Conservation (phyloP, 2,113 vertebrate genomes). For the Falco punctatus region DNA sequence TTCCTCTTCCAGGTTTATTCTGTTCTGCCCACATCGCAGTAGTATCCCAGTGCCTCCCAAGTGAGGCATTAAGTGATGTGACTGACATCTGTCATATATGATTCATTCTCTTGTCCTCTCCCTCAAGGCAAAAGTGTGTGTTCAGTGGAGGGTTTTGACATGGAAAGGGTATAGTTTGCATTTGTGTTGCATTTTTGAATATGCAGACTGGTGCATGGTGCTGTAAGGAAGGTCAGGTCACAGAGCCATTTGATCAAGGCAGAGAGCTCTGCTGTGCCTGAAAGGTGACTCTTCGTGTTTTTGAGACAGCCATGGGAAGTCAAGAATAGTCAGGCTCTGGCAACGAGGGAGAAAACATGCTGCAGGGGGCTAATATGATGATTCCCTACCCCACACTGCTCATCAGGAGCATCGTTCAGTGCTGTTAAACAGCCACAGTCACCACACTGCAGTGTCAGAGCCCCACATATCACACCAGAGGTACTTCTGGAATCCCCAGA, state of each 20-base stretch:
- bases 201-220: neutral
- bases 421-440: neutral
- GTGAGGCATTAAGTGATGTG: slow-evolving; percentile 46
- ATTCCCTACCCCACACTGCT: neutral
- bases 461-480: accelerated
- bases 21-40: neutral
- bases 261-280: neutral
- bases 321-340: neutral
- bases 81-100: slow-evolving; percentile 42
- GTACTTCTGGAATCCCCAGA: neutral
- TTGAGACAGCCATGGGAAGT: neutral
- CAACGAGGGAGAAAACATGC: neutral
- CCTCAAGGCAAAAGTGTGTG: neutral
- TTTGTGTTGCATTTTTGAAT: neutral
- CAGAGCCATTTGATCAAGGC: neutral
- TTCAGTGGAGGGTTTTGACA: neutral
- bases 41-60: neutral
- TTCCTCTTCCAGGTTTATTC: neutral
- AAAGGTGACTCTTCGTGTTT: neutral
- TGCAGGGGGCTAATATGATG: neutral
- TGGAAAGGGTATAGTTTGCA: neutral
- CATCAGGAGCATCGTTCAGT: neutral
- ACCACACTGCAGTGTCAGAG: neutral
- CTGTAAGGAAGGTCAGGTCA: neutral
- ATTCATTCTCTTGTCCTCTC: neutral